Evolutionary conservation across 2,113 vertebrate species (phyloP).

Genomic region (Odontophorus gujanensis): DNA sequence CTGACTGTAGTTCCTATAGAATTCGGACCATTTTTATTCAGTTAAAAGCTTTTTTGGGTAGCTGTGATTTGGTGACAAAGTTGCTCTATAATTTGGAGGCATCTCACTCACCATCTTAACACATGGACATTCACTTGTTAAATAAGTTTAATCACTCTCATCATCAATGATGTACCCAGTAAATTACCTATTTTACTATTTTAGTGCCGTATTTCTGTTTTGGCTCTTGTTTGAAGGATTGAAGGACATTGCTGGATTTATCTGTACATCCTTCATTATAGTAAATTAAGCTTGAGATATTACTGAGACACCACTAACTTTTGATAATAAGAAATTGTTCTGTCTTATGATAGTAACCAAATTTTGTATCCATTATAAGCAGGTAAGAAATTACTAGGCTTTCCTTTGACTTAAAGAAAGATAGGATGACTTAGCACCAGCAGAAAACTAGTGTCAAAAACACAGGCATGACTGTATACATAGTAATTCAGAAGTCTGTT

Average conservation of each 20-base stretch:
- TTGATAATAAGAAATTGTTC: not conserved
- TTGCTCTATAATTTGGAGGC: not conserved
- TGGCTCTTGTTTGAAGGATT: not conserved
- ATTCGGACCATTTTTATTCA: not conserved
- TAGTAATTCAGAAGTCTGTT: not conserved
- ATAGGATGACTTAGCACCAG: not conserved
- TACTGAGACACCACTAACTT: not conserved
- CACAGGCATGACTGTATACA: not conserved
- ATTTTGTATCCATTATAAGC: not conserved
- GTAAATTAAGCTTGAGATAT: not conserved
- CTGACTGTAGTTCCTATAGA: not conserved
- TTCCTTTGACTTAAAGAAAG: not conserved
- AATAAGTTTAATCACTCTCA: not conserved
- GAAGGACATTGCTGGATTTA: not conserved
- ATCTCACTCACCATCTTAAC: not conserved
- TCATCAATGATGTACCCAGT: fast-evolving
- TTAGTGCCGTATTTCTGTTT: not conserved
- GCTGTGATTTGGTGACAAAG: fast-evolving
- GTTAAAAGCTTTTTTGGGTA: not conserved
- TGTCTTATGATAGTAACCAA: not conserved
- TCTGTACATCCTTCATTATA: not conserved
- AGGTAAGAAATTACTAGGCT: not conserved
- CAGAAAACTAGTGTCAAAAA: not conserved
- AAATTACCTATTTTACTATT: not conserved
- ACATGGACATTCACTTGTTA: not conserved